phyloP scores from a whole-genome alignment of 2,797 vertebrate genomes.

The Onychomys arenicola region DNA sequence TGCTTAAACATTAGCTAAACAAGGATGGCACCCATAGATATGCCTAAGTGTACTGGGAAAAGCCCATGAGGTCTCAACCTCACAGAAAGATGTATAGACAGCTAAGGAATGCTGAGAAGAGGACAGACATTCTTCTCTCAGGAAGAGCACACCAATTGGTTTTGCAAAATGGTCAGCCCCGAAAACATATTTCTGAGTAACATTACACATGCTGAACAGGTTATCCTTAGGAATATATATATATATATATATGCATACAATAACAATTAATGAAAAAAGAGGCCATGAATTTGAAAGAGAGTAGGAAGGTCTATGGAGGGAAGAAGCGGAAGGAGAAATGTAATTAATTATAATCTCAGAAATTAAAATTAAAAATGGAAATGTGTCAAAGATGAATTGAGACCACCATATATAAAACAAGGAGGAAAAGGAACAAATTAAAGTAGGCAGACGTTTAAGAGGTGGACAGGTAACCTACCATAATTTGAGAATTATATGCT shows the following conservation, averaged over 20 bases:
- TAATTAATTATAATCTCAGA: neutral
- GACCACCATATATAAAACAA: neutral
- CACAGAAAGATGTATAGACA: neutral
- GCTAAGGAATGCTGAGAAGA: neutral
- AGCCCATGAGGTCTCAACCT: accelerated
- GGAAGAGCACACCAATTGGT: too few relatives aligned
- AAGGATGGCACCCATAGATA: neutral
- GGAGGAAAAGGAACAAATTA: neutral
- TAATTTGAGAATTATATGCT: neutral
- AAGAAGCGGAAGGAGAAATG: neutral
- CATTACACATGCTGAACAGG: neutral
- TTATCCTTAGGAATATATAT: neutral
- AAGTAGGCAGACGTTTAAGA: neutral
- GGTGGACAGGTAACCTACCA: neutral
- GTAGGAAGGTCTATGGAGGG: neutral
- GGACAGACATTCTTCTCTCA: neutral
- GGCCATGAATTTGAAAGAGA: neutral
- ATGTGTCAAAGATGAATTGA: neutral
- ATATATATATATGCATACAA: neutral
- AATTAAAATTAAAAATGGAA: neutral
- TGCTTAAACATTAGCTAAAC: neutral
- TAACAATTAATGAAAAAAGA: neutral
- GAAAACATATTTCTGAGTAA: neutral
- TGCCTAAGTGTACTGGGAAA: neutral
- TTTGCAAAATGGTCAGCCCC: neutral